Evolutionary conservation across 2,113 vertebrate species (phyloP), one percentile per base, ranked within the genome.

Genomic region (Pimephales promelas): DNA sequence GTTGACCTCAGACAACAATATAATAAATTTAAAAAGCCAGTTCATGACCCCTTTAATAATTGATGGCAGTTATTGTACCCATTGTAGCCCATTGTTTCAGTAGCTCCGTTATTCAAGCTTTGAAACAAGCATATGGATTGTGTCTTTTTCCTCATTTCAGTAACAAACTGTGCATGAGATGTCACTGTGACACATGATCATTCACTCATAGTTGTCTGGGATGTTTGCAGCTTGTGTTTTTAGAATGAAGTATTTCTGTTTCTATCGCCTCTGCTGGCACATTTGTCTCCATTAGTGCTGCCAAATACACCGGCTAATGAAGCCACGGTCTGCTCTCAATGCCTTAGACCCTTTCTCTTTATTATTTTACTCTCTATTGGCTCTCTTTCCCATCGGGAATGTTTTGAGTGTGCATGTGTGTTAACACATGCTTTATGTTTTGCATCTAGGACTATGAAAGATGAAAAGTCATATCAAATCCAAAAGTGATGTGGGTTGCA

Each of bases 201-300:
- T 56, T 75, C 73, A 22, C 18, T 75, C 26, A 56, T 34, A 13
- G 47, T 56, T 2, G 47, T 75, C 49, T 75, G 47, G 49, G 49
- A 75, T 52, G 26, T 31, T 56, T 76, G 49, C 52, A 52, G 24
- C 26, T 31, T 10, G 4, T 86, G 84, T 80, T 82, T 81, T 80
- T 45, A 86, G 57, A 81, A 86, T 78, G 43, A 62, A 86, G 45
- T 72, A 61, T 77, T 79, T 45, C 34, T 54, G 68, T 75, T 81
- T 47, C 64, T 43, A 82, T 45, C 73, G 83, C 31, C 3, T 80
- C 83, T 47, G 31, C 75, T 86, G 88, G 86, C 87, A 86, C 79
- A 87, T 90, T 90, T 92, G 84, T 90, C 89, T 82, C 88, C 84
- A 88, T 88, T 88, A 89, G 20, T n/a, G 62, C 47, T 78, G 61